These are phyloP conservation scores for Hippasteria phrygiana DNA, from an alignment of 53 echinoderm and acorn worm genomes.

Conservation along the genomic window DNA sequence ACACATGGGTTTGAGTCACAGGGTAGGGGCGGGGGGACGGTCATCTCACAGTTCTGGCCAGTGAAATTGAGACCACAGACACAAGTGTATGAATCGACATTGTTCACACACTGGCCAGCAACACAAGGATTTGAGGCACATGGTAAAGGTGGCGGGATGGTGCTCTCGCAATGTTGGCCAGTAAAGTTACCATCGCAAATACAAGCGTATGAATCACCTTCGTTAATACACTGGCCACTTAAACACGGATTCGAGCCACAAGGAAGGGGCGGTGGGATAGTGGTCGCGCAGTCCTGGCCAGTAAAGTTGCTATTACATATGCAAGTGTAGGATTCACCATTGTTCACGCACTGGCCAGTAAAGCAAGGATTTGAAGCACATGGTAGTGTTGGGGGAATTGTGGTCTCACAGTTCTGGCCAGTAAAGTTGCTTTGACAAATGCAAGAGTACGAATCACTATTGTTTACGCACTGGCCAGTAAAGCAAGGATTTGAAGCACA, in stretches of 20 bases:
- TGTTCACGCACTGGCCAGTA: slow-evolving; percentile 67
- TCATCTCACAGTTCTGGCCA: slow-evolving; percentile 74
- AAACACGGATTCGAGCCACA: slow-evolving; percentile 72
- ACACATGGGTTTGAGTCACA: slow-evolving; percentile 79
- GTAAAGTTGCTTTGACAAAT: slow-evolving; percentile 62
- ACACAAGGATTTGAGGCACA: slow-evolving; percentile 77
- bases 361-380: slow-evolving; percentile 80
- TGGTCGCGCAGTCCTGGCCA: slow-evolving; percentile 73
- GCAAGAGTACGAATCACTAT: slow-evolving; percentile 68
- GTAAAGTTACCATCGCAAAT: slow-evolving; percentile 61
- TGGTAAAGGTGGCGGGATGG: slow-evolving; percentile 56
- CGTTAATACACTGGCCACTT: slow-evolving; percentile 45
- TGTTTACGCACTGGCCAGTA: slow-evolving; percentile 67
- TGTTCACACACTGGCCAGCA: slow-evolving; percentile 65
- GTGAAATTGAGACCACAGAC: slow-evolving; percentile 60
- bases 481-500: slow-evolving; percentile 89
- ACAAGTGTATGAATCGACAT: slow-evolving; percentile 61
- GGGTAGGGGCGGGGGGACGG: slow-evolving; percentile 47
- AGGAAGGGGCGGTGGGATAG: slow-evolving; percentile 24
- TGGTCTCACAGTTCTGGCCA: slow-evolving; percentile 76
- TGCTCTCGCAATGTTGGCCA: slow-evolving; percentile 68
- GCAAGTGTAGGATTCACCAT: slow-evolving; percentile 57
- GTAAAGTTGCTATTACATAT: slow-evolving; percentile 60
- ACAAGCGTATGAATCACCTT: slow-evolving; percentile 65
- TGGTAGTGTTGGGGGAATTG: background rate